These are phyloP conservation scores for Drosophila malerkotliana DNA, from an alignment of 1,140 invertebrate species.

Conservation along the genomic window DNA sequence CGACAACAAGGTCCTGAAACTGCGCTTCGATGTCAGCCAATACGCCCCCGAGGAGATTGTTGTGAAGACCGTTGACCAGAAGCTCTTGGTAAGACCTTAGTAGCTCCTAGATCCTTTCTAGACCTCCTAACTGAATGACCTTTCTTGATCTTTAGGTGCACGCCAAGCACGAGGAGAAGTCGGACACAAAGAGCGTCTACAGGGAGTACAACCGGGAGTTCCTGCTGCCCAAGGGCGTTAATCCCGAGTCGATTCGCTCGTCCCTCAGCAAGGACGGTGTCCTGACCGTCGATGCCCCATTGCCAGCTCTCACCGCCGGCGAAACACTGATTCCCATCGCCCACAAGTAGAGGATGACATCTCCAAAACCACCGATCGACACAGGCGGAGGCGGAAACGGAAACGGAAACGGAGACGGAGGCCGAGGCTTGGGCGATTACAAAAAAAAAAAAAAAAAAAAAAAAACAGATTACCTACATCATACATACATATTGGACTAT, in stretches of 20 bases:
- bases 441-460: slow-evolving; percentile 38
- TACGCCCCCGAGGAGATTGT: slow-evolving; percentile 98
- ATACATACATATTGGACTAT: slow-evolving; percentile 16
- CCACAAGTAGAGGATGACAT: slow-evolving; percentile 85
- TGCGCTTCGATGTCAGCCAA: slow-evolving; percentile 97
- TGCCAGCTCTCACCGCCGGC: slow-evolving; percentile 90
- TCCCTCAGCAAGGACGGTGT: slow-evolving; percentile 96
- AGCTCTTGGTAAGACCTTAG: slow-evolving; percentile 91
- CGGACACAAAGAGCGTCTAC: slow-evolving; percentile 96
- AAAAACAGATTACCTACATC: slow-evolving; percentile 35
- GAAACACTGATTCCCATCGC: slow-evolving; percentile 92
- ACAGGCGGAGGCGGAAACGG: not conserved
- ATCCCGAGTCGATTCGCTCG: slow-evolving; percentile 95
- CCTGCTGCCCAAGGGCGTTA: slow-evolving; percentile 95
- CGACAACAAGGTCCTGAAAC: slow-evolving; percentile 94
- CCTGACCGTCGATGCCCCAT: slow-evolving; percentile 95
- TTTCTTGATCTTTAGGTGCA: slow-evolving; percentile 89
- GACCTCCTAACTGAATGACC: slow-evolving; percentile 8
- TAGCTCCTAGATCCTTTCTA: too few relatives aligned
- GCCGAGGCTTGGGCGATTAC: slow-evolving; percentile 19
- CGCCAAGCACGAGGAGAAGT: slow-evolving; percentile 98
- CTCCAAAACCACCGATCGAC: not conserved
- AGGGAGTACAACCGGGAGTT: slow-evolving; percentile 98
- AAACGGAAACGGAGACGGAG: not conserved
- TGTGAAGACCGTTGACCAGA: slow-evolving; percentile 98